Conservation (phyloP, 1,140 invertebrate genomes). For the Drosophila bifasciata region DNA sequence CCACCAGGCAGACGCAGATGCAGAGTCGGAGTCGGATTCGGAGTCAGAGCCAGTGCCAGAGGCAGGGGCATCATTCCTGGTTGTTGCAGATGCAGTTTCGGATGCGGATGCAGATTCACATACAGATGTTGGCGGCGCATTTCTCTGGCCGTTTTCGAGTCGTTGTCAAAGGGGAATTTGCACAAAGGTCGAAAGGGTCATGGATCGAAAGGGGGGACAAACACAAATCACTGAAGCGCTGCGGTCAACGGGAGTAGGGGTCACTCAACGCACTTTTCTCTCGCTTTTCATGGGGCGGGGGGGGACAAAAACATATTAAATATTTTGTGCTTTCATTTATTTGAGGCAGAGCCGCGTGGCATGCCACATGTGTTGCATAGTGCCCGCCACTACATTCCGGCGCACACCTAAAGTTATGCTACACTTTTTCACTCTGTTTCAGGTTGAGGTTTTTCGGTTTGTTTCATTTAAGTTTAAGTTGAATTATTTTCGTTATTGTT, state of each 20-base stretch:
- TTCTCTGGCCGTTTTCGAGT: constrained; percentile 27
- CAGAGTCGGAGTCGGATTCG: too few relatives aligned
- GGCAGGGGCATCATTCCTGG: constrained; percentile 10
- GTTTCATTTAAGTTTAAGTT: constrained; percentile 32
- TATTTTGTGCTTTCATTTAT: constrained; percentile 14
- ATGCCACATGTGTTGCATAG: constrained; percentile 37
- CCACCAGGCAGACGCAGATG: too few relatives aligned
- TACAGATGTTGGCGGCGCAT: constrained; percentile 53
- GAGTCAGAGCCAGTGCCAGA: too few relatives aligned
- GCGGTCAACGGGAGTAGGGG: constrained; percentile 61
- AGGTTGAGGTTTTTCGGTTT: background rate
- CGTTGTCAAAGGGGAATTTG: constrained; percentile 1
- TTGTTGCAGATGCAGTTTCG: constrained; percentile 23
- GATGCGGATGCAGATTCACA: constrained; percentile 20
- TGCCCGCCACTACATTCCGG: constrained; percentile 22
- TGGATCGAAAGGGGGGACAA: constrained; percentile 29
- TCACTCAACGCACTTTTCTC: constrained; percentile 51
- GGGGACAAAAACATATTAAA: constrained; percentile 8
- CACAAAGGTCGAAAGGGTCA: background rate
- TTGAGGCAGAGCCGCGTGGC: constrained; percentile 55
- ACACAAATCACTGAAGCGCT: constrained; percentile 66
- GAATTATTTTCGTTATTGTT: constrained; percentile 22
- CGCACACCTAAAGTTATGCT: constrained; percentile 40
- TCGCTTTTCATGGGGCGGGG: constrained; percentile 3
- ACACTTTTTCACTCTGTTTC: constrained; percentile 49